phyloP scores from a whole-genome alignment of 2,888 invertebrate species.

The Philaethria dido region DNA sequence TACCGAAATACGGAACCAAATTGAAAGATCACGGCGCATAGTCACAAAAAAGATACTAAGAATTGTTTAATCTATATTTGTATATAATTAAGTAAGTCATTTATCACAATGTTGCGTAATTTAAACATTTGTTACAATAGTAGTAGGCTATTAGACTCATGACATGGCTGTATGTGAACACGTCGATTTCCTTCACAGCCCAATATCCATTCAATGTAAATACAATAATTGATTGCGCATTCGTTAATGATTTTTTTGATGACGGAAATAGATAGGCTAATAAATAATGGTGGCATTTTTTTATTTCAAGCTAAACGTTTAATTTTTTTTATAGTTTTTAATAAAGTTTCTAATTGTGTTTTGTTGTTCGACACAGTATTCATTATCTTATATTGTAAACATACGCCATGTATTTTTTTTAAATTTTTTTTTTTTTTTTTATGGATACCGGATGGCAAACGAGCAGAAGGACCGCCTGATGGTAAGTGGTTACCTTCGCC shows the following conservation, averaged over 20 bases:
- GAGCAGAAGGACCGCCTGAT: too few relatives aligned
- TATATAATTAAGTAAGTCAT: conserved; percentile 4
- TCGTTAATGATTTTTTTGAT: conserved; percentile 27
- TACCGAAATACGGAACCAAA: conserved; percentile 8
- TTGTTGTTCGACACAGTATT: background rate
- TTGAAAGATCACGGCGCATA: background rate
- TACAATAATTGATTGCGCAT: conserved; percentile 29
- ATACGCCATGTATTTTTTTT: too few relatives aligned
- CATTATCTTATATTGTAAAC: too few relatives aligned
- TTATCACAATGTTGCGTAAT: conserved; percentile 1
- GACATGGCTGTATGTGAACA: conserved; percentile 6
- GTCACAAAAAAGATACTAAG: background rate
- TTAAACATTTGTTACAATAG: conserved; percentile 12
- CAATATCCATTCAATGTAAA: conserved; percentile 8
- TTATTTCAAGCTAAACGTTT: background rate
- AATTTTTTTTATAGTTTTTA: background rate
- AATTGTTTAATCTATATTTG: background rate
- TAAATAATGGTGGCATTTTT: background rate
- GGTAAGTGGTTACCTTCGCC: too few relatives aligned
- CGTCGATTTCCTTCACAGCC: conserved; percentile 7
- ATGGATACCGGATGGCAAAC: too few relatives aligned
- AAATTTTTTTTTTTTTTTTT: too few relatives aligned
- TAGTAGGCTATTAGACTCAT: conserved; percentile 18
- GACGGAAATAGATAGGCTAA: conserved; percentile 16
- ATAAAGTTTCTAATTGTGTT: background rate